phyloP scores from a whole-genome alignment of 2,113 vertebrate genomes.

The Rousettus leschenaultii region DNA sequence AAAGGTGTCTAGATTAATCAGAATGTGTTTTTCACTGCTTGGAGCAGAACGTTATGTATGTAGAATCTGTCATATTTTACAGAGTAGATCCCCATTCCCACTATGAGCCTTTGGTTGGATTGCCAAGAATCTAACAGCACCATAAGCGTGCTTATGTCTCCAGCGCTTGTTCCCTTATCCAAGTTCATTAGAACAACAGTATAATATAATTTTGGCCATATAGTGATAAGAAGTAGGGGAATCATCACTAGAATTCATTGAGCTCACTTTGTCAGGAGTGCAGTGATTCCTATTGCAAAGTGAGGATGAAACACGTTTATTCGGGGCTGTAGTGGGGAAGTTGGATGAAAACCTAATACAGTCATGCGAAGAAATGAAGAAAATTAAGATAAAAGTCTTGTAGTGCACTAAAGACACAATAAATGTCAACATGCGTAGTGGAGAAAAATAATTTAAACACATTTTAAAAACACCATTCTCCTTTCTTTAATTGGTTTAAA shows the following conservation, averaged over 20 bases:
- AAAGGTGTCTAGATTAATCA: neutral
- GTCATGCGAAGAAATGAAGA: neutral
- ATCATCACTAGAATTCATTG: neutral
- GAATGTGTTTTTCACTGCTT: neutral
- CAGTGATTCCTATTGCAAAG: neutral
- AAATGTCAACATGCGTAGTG: neutral
- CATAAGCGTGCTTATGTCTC: neutral
- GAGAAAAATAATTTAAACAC: neutral
- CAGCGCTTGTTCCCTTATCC: neutral
- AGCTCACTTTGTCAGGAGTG: neutral
- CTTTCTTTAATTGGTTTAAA: neutral
- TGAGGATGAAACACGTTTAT: neutral
- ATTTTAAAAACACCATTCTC: neutral
- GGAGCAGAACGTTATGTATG: neutral
- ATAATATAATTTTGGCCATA: neutral
- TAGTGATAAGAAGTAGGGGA: neutral
- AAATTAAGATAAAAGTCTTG: neutral
- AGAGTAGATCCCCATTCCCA: neutral
- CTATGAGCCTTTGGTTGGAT: neutral
- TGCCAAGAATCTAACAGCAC: neutral
- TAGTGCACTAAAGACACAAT: neutral
- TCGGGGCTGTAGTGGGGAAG: neutral
- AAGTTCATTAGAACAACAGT: neutral
- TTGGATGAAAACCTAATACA: neutral
- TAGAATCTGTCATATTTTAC: neutral